A percentile compares a stretch with the other conserved stretches of the same genome.
phyloP scores from a whole-genome alignment of 2,113 vertebrate species.

The Upupa epops region DNA sequence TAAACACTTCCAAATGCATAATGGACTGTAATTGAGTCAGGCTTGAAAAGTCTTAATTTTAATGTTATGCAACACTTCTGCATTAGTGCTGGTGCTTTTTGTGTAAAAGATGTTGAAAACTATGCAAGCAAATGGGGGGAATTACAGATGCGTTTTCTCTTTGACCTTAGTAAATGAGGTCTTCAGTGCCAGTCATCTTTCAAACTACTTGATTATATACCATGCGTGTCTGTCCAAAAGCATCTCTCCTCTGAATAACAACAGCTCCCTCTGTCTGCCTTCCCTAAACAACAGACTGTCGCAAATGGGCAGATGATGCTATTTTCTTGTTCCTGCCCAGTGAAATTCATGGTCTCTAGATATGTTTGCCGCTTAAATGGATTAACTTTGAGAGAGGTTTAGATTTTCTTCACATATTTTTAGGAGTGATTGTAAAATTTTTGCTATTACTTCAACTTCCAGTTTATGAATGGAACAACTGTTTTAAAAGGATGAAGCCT shows the following conservation, averaged over 20 bases:
- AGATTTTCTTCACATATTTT: not conserved
- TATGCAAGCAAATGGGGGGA: not conserved
- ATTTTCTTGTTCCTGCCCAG: not conserved
- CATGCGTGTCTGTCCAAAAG: not conserved
- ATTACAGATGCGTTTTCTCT: conserved; percentile 21
- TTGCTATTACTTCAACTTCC: not conserved
- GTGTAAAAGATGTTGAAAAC: not conserved
- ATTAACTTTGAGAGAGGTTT: not conserved
- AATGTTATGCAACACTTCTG: not conserved
- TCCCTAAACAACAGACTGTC: not conserved
- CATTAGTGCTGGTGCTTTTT: not conserved
- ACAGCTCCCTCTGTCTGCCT: conserved; percentile 49
- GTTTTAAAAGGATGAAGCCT: not conserved
- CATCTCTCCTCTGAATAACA: not conserved
- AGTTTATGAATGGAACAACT: not conserved
- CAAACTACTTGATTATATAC: not conserved
- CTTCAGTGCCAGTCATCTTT: conserved; percentile 11
- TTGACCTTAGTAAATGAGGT: conserved; percentile 48
- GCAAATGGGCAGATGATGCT: not conserved
- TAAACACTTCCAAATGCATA: not conserved
- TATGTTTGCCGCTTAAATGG: not conserved
- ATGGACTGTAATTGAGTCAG: not conserved
- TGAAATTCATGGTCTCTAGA: not conserved
- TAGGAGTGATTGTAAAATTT: not conserved
- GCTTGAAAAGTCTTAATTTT: conserved; percentile 9